Evolutionary conservation across 2,888 invertebrate species (phyloP), one percentile per base, ranked within the genome.

Genomic region (Cabera pusaria): DNA sequence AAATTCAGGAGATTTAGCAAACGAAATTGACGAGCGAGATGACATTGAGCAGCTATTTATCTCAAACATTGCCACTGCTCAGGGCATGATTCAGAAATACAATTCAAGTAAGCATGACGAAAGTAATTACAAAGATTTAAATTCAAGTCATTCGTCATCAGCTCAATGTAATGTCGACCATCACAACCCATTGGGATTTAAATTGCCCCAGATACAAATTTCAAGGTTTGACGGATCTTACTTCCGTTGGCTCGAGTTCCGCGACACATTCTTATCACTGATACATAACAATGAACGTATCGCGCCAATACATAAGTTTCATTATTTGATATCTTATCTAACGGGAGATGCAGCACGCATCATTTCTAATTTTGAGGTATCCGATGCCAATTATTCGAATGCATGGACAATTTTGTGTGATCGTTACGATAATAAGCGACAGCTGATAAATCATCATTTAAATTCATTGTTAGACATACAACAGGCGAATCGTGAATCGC

Each of bases 221-320:
- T 26, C 46, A 6, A 51, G 39, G 1, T 56, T 54, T 36, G 42
- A 50, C 20, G 59, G 56, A 3, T 10, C 41, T 1, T 54, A 39
- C 12, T 44, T 20, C 18, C 29, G 33, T 6, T 53, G 56, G 56
- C 25, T 59, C 0, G 54, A 59, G 23, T 59, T 52, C 25, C 22
- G 32, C 2, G 50, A 54, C 4, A 47, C 46, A 0, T 58, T 43
- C 37, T 6, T 9, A 1, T 44, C 45, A 1, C 16, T 56, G 1
- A 42, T 56, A n/a, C 48, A 56, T 10, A 20, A 38, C 1, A 45
- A 49, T 25, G 47, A 50, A 10, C 18, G 48, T 1, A 21, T 25
- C 5, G 0, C 2, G 4, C 2, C 2, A 2, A 14, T 14, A 14
- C 14, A 14, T 14, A 14, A 14, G 4, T 14, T 14, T 14, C 14